Evolutionary conservation across 2,797 vertebrate species (phyloP).

Genomic region (Steatocranus sp.): DNA sequence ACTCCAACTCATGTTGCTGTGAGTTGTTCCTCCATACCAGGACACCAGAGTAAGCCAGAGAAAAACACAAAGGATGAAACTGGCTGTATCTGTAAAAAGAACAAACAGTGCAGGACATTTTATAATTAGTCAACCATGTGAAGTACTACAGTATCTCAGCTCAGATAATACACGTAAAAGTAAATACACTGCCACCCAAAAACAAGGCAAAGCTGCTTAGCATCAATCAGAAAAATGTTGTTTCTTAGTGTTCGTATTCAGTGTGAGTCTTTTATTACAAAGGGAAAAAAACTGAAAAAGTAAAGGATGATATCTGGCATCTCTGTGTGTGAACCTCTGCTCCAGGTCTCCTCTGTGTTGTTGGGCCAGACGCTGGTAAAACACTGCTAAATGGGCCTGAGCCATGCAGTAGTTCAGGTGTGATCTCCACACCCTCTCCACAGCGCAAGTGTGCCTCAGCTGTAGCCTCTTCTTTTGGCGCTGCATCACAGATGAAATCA

Average conservation of each 20-base stretch:
- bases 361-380: conserved; percentile 71
- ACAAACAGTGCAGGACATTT: neutral
- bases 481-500: conserved; percentile 62
- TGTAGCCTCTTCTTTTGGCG: conserved; percentile 57
- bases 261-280: neutral
- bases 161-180: neutral
- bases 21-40: conserved; percentile 61
- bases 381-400: conserved; percentile 70
- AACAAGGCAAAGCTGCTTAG: neutral
- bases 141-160: neutral
- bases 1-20: conserved; percentile 1
- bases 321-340: conserved; percentile 71
- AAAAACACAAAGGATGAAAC: conserved; percentile 81
- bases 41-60: conserved; percentile 81
- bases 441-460: conserved; percentile 70
- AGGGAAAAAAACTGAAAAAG: neutral
- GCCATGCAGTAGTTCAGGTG: conserved; percentile 84
- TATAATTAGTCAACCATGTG: neutral
- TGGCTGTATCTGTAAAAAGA: conserved; percentile 77
- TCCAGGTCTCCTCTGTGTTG: conserved; percentile 37
- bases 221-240: neutral
- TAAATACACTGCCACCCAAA: neutral
- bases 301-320: neutral
- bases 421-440: conserved; percentile 85
- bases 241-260: neutral